A percentile compares a stretch with the other conserved stretches of the same genome.
phyloP scores from a whole-genome alignment of 2,888 invertebrate species.

The Amphipyra berbera region DNA sequence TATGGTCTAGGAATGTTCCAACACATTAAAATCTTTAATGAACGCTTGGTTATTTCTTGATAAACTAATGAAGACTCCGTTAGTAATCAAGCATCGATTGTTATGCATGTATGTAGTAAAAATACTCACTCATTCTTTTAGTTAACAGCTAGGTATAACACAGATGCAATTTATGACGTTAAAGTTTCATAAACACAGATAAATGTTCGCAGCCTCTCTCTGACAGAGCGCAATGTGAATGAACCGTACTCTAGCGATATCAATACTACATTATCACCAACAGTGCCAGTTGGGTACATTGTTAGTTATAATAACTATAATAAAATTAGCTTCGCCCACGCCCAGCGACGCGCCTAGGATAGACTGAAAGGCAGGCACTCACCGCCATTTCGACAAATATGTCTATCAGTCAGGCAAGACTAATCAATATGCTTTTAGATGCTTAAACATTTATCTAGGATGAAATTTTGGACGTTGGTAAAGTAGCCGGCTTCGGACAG shows the following conservation, averaged over 20 bases:
- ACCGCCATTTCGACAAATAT: conserved; percentile 64
- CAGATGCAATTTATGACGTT: conserved; percentile 47
- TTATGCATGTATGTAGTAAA: conserved; percentile 40
- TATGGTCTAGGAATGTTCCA: conserved; percentile 38
- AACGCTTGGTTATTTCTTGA: conserved; percentile 35
- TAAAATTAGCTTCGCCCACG: conserved; percentile 67
- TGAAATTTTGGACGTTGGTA: conserved; percentile 61
- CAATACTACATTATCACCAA: conserved; percentile 65
- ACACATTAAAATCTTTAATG: conserved; percentile 40
- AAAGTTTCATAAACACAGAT: conserved; percentile 52
- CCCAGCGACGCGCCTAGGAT: conserved; percentile 63
- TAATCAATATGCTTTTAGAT: conserved; percentile 80
- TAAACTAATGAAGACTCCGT: conserved; percentile 39
- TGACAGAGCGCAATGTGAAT: conserved; percentile 65
- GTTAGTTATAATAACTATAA: conserved; percentile 66
- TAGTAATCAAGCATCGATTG: conserved; percentile 39
- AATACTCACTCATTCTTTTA: conserved; percentile 55
- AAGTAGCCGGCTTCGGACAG: conserved; percentile 32
- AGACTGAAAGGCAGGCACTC: conserved; percentile 63
- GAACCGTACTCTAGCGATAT: conserved; percentile 69
- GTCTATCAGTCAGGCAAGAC: conserved; percentile 71
- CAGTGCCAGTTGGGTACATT: conserved; percentile 57
- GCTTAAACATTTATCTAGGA: conserved; percentile 65
- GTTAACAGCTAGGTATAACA: conserved; percentile 30
- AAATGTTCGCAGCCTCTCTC: conserved; percentile 48